Evolutionary conservation across 2,113 vertebrate species (phyloP), one percentile per base, ranked within the genome.

Genomic region (Ailurus styani): DNA sequence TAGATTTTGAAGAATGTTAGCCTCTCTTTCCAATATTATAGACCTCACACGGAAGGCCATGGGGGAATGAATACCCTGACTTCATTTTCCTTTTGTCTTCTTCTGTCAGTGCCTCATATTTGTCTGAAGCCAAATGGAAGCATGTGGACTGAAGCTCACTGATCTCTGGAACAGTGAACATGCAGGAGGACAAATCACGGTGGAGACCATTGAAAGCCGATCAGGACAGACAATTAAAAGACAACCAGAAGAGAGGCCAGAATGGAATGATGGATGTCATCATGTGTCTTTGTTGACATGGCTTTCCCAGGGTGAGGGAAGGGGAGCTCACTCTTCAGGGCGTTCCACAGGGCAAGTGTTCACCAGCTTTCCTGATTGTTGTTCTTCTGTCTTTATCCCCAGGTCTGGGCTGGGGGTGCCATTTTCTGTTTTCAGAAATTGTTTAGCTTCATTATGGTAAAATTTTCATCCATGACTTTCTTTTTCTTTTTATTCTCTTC

Each of bases 121-220:
- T 29, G 5, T 87, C 47, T 11, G 15, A 21, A 37, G 42, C 31
- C 11, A 29, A 8, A 45, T 10, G 17, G 23, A 34, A 57, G 31
- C 21, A 8, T 9, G 37, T 0, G 5, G 18, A 37, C 0, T 34
- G 10, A 68, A 54, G 8, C 37, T 83, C 40, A 12, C 14, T 2
- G 11, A 42, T n/a, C 40, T 13, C 55, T 18, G 7, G n/a, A 31
- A 27, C 37, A 27, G 0, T 29, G 3, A 17, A 14, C 57, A 15
- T 9, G 2, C 14, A 54, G 42, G 34, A 42, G 25, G 13, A 27
- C 8, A 6, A n/a, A 34, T 20, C 4, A 0, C 4, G 6, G n/a
- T 12, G 75, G 29, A 13, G 17, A 66, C 2, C 8, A 2, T 2
- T 14, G 47, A 27, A 13, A 66, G 81, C 15, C 29, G 23, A 6